Percentiles rank a stretch among this genome's conserved stretches.
phyloP scores from a whole-genome alignment of 2,888 invertebrate species.

The Tineola bisselliella region DNA sequence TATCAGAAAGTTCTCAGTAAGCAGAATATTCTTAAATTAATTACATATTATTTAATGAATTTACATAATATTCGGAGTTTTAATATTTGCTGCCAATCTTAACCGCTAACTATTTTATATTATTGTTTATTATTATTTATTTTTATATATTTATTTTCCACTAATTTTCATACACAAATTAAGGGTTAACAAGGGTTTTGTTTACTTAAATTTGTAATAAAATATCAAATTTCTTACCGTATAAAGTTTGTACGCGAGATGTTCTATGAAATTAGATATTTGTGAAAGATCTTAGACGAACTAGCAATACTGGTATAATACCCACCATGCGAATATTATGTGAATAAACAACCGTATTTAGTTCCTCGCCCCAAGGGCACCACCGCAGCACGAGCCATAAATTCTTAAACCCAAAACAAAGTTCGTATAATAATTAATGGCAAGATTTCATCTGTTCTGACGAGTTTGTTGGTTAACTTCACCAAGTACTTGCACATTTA shows the following conservation, averaged over 20 bases:
- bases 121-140: too few relatives aligned
- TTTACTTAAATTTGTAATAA: too few relatives aligned
- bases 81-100: too few relatives aligned
- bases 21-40: too few relatives aligned
- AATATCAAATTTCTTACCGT: neutral
- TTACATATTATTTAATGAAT: too few relatives aligned
- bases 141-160: too few relatives aligned
- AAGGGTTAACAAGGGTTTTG: too few relatives aligned
- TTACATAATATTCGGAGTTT: too few relatives aligned
- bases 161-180: too few relatives aligned
- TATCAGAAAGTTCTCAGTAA: too few relatives aligned
- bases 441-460: neutral
- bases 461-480: neutral
- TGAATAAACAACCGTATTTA: neutral
- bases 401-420: constrained; percentile 8
- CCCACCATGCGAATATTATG: neutral
- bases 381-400: constrained; percentile 2
- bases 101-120: too few relatives aligned
- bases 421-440: constrained; percentile 1
- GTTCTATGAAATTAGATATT: neutral
- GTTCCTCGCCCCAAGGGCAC: neutral
- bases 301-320: neutral
- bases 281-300: neutral
- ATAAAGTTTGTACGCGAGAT: neutral
- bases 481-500: neutral